Evolutionary conservation across 2,888 invertebrate genomes (phyloP).

Genomic region (Pachydiplax longipennis): DNA sequence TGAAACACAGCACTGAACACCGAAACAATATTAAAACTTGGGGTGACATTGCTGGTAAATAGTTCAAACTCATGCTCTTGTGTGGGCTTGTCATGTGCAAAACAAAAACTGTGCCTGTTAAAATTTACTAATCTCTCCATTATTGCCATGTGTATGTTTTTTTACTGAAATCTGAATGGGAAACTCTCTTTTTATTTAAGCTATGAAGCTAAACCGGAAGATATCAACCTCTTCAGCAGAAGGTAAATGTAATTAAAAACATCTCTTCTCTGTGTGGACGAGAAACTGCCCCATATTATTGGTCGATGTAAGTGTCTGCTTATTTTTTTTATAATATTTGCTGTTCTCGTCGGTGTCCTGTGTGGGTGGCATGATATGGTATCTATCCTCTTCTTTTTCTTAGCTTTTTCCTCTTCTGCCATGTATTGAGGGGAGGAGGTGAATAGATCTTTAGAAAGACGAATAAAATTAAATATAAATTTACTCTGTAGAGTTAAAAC

Average conservation of each 20-base stretch:
- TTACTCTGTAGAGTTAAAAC: too few species aligned
- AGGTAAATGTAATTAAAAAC: constrained; percentile 62
- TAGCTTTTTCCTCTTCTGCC: constrained; percentile 35
- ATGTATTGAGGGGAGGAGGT: constrained; percentile 35
- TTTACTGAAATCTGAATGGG: constrained; percentile 16
- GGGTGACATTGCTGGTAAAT: background rate
- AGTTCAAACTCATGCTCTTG: background rate
- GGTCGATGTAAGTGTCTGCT: constrained; percentile 58
- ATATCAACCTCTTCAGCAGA: constrained; percentile 61
- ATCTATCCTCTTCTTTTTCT: constrained; percentile 39
- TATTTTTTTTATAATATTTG: constrained; percentile 42
- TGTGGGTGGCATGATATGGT: constrained; percentile 45
- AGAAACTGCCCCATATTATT: constrained; percentile 53
- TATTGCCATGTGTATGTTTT: background rate
- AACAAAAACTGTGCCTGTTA: background rate
- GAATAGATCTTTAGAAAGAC: background rate
- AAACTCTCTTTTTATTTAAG: constrained; percentile 56
- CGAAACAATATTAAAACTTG: background rate
- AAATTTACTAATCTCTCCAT: constrained; percentile 13
- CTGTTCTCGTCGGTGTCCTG: constrained; percentile 45
- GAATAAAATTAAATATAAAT: background rate
- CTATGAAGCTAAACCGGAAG: constrained; percentile 64
- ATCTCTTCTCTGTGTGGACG: constrained; percentile 56
- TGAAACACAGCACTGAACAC: constrained; percentile 20
- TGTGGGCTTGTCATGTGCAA: background rate